Base-by-base conservation (phyloP, 1,140 invertebrate species). In the Pteromalus puparum region DNA sequence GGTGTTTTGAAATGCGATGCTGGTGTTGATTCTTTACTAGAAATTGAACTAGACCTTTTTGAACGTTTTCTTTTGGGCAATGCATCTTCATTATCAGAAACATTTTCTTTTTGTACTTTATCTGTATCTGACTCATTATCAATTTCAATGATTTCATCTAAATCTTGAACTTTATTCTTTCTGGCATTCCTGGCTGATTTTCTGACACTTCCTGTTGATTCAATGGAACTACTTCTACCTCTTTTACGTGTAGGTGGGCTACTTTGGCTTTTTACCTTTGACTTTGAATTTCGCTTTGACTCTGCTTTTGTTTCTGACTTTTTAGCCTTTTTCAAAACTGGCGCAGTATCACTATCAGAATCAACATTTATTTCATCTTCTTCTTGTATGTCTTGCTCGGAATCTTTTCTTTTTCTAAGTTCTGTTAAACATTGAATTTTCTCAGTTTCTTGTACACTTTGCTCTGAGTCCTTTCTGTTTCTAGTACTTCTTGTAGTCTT, bases 81-180 rank as follows among this genome's bases (percentile, higher is more conserved):
- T 38, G 24, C 9, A 46, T 48, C 46, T 28, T 80, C 68, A 65
- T 38, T 67, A 26, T 24, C 6, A 1, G 24, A 42, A 24, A 68
- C 46, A 26, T 46, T 46, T 18, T 67, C 73, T 46, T 72, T 81
- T 73, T 67, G 18, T 18, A 13, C 3, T 38, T 21, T 67, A 48
- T 24, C 53, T 12, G 75, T 26, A 70, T 73, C 65, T 24, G n/a
- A 46, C 12, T 86, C 82, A 34, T 79, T 82, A 24, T 85, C 84
- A 12, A 83, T 67, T 78, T 85, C 84, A 65, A 85, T 83, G 5
- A 86, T 80, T 48, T 82, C 85, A 34, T 86, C 85, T 48, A 86
- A 67, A 4, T 82, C 77, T 67, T 30, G 70, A 67, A 7, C 12
- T 15, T n/a, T 68, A 42, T 85, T 70, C 48, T 82, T 85, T 30